These are phyloP conservation scores for Myzus persicae DNA, from an alignment of 1,140 invertebrate species.

Conservation along the genomic window DNA sequence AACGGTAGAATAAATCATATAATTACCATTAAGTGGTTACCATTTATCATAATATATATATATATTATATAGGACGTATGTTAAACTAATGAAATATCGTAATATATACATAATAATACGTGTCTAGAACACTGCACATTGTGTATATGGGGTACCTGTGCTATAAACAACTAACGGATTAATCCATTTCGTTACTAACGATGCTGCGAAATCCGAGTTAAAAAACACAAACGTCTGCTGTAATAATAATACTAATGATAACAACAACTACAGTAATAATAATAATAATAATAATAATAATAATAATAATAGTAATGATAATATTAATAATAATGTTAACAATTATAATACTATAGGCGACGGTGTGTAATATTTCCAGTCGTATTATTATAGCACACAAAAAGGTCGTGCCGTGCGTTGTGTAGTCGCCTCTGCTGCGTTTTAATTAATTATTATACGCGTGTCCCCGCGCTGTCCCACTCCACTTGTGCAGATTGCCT, in stretches of 20 bases:
- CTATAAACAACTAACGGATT: slow-evolving; percentile 11
- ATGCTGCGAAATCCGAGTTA: not conserved
- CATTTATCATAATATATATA: too few relatives aligned
- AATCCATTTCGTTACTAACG: not conserved
- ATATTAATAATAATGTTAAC: slow-evolving; percentile 9
- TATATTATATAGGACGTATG: not conserved
- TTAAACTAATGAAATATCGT: not conserved
- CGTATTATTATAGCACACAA: not conserved
- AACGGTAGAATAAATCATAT: too few relatives aligned
- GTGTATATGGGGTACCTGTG: not conserved
- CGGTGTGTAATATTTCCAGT: not conserved
- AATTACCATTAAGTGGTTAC: too few relatives aligned
- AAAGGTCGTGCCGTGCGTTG: slow-evolving; percentile 11
- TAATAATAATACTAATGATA: slow-evolving; percentile 21
- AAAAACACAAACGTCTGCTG: slow-evolving; percentile 16
- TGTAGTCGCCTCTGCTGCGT: not conserved
- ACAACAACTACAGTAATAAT: not conserved
- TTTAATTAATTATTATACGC: not conserved
- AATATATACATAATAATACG: not conserved
- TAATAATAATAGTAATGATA: too few relatives aligned
- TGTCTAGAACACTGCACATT: not conserved
- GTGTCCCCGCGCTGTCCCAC: not conserved
- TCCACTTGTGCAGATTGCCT: not conserved
- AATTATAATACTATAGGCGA: slow-evolving; percentile 9
- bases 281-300: not conserved